A percentile compares a stretch with the other conserved stretches of the same genome.
phyloP scores from a whole-genome alignment of 92 coral and sea anemone genomes.

The Parazoanthus atlanticus region DNA sequence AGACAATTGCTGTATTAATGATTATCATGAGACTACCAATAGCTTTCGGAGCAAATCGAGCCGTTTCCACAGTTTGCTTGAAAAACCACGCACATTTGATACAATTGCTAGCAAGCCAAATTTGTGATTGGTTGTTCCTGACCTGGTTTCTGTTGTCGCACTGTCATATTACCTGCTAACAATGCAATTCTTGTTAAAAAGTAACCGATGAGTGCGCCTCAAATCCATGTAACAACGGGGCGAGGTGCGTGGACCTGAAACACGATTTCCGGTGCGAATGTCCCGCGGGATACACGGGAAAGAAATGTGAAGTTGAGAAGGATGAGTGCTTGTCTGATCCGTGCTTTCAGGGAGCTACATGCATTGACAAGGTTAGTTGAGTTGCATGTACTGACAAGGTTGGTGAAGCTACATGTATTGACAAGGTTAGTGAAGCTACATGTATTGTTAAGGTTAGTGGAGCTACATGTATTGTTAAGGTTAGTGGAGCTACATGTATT shows the following conservation, averaged over 20 bases:
- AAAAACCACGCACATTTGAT: too few species aligned
- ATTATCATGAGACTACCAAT: too few species aligned
- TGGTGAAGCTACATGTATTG: background rate
- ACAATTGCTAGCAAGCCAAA: background rate
- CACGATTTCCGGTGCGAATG: constrained; percentile 84
- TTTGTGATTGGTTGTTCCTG: background rate
- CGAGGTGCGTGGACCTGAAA: constrained; percentile 73
- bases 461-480: constrained; percentile 85
- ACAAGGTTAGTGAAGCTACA: too few species aligned
- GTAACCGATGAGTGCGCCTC: constrained; percentile 90
- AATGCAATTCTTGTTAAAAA: constrained; percentile 16
- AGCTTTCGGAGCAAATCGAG: too few species aligned
- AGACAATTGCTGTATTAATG: too few species aligned
- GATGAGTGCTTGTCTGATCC: constrained; percentile 96
- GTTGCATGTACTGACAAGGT: background rate
- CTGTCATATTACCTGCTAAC: too few species aligned
- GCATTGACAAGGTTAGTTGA: constrained; percentile 83
- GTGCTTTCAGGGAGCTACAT: constrained; percentile 90
- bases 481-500: background rate
- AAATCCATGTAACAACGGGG: constrained; percentile 93
- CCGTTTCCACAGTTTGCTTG: too few species aligned
- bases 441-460: constrained; percentile 11
- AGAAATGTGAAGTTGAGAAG: constrained; percentile 79
- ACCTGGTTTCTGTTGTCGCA: background rate
- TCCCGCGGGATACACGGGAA: constrained; percentile 80